These are phyloP conservation scores for Oncorhynchus kisutch DNA, from an alignment of 2,113 vertebrate genomes.

Conservation along the genomic window DNA sequence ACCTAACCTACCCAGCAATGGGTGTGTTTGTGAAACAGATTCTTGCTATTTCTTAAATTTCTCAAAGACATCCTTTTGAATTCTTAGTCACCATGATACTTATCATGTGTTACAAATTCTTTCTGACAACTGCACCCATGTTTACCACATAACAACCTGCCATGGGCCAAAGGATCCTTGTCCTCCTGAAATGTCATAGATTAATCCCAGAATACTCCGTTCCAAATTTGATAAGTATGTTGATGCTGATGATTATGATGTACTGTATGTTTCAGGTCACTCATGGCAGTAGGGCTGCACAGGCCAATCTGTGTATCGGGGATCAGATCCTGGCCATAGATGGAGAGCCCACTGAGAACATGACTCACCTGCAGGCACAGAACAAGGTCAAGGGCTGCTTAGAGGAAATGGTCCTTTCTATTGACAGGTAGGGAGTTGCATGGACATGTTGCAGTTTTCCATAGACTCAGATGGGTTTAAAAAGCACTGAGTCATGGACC, in stretches of 20 bases:
- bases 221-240: not conserved
- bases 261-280: slow-evolving; percentile 76
- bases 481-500: not conserved
- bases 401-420: slow-evolving; percentile 87
- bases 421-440: slow-evolving; percentile 80
- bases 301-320: slow-evolving; percentile 85
- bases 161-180: not conserved
- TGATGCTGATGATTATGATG: not conserved
- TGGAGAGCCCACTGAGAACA: slow-evolving; percentile 87
- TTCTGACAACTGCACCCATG: too few species aligned
- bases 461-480: slow-evolving; percentile 7
- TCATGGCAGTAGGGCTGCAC: slow-evolving; percentile 89
- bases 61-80: too few species aligned
- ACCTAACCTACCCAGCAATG: too few species aligned
- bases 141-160: too few species aligned
- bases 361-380: slow-evolving; percentile 95
- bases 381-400: slow-evolving; percentile 94
- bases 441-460: not conserved
- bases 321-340: slow-evolving; percentile 90
- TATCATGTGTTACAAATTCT: too few species aligned
- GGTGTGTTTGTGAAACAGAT: too few species aligned
- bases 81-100: too few species aligned
- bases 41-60: too few species aligned
- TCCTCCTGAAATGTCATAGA: not conserved
- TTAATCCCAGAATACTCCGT: too few species aligned